Conservation (phyloP, 2,888 invertebrate species). For the Abrostola triplasia region DNA sequence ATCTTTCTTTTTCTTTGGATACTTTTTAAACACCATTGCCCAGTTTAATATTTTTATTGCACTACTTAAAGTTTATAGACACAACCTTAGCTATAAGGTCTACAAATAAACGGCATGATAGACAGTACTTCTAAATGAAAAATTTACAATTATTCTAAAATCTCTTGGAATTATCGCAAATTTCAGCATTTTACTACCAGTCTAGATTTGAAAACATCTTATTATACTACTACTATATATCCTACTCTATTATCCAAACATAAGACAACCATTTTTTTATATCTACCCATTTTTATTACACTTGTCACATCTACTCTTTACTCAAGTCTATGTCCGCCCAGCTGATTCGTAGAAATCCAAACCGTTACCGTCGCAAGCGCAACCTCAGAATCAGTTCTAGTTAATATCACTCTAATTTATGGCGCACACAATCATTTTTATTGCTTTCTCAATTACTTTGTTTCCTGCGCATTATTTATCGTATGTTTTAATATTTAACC, state of each 20-base stretch:
- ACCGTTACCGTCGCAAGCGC: slow-evolving; percentile 43
- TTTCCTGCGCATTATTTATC: slow-evolving; percentile 41
- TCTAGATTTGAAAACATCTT: background rate
- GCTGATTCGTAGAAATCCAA: slow-evolving; percentile 72
- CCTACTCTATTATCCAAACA: background rate
- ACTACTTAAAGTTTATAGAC: too few species aligned
- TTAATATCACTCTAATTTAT: slow-evolving; percentile 49
- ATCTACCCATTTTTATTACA: background rate
- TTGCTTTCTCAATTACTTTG: slow-evolving; percentile 46
- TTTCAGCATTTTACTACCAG: too few species aligned
- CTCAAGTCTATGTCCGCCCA: slow-evolving; percentile 11
- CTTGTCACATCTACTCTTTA: slow-evolving; percentile 1
- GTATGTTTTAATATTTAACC: slow-evolving; percentile 18
- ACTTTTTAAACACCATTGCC: too few species aligned
- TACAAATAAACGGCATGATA: too few species aligned
- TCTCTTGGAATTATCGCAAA: too few species aligned
- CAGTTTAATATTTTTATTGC: too few species aligned
- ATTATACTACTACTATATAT: too few species aligned
- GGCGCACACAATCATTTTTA: slow-evolving; percentile 49
- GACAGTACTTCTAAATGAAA: too few species aligned
- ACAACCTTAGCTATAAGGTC: too few species aligned
- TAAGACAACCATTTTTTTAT: background rate
- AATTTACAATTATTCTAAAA: too few species aligned
- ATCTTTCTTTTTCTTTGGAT: too few species aligned
- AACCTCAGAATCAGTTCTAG: slow-evolving; percentile 33